These are phyloP conservation scores for Tachystola acroxantha DNA, from an alignment of 2,888 invertebrate species.

Conservation along the genomic window DNA sequence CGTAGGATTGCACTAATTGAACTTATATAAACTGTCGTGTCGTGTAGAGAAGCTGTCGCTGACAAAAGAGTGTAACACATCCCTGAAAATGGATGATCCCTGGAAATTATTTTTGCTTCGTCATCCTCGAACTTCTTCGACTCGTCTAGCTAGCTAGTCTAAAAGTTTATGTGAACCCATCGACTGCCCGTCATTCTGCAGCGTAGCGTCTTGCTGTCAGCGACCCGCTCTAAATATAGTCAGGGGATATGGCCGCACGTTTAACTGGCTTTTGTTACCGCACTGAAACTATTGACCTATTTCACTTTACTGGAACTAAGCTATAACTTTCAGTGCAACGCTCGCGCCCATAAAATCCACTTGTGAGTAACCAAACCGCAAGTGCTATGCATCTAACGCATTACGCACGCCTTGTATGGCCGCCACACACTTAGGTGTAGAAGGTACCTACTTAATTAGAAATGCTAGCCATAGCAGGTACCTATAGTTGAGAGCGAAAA, in stretches of 20 bases:
- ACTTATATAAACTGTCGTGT: too few species aligned
- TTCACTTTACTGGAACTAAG: constrained; percentile 75
- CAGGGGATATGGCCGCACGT: constrained; percentile 52
- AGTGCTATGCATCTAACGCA: constrained; percentile 18
- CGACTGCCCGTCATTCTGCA: constrained; percentile 1
- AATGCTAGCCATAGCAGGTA: too few species aligned
- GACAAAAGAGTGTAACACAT: too few species aligned
- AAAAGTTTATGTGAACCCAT: background rate
- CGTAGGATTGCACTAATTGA: too few species aligned
- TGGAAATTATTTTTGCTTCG: too few species aligned
- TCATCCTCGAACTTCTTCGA: too few species aligned
- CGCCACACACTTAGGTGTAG: background rate
- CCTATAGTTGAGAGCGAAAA: too few species aligned
- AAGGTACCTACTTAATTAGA: too few species aligned
- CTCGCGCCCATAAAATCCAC: constrained; percentile 61
- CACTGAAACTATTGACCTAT: constrained; percentile 77
- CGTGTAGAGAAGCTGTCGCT: too few species aligned
- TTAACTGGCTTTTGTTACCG: constrained; percentile 73
- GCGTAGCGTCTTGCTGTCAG: constrained; percentile 29
- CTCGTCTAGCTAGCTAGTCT: too few species aligned
- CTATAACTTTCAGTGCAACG: constrained; percentile 73
- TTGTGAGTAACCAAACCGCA: constrained; percentile 47
- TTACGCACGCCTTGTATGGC: background rate
- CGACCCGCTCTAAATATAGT: constrained; percentile 56
- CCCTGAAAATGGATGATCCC: too few species aligned